Conservation (phyloP, 2,113 vertebrate species). For the Eolophus roseicapilla region DNA sequence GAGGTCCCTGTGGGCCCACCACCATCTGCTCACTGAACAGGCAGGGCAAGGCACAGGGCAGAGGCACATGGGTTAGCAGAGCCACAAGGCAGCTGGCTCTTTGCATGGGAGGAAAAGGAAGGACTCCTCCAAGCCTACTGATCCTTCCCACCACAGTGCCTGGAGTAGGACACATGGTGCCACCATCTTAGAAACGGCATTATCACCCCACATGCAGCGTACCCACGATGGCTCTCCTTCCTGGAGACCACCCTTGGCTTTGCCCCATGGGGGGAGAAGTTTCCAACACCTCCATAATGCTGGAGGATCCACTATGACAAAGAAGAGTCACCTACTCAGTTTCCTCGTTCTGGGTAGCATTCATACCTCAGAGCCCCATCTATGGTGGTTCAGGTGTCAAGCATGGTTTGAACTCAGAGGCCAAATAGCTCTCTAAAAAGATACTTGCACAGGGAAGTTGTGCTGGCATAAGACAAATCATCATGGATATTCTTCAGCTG, state of each 20-base stretch:
- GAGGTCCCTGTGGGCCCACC: neutral
- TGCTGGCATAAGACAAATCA: neutral
- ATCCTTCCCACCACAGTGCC: fast-evolving
- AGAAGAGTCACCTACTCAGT: neutral
- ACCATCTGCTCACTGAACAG: fast-evolving
- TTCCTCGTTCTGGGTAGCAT: fast-evolving
- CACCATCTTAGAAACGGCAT: fast-evolving
- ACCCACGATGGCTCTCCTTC: fast-evolving
- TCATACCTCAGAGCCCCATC: neutral
- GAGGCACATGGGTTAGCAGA: neutral
- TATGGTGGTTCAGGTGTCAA: neutral
- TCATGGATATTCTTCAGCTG: neutral
- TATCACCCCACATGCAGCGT: fast-evolving
- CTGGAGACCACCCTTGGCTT: neutral
- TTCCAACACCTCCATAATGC: neutral
- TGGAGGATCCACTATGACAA: neutral
- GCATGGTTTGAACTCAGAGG: neutral
- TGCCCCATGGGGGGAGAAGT: fast-evolving
- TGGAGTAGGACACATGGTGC: neutral
- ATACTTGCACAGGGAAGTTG: neutral
- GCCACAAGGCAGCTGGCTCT: neutral
- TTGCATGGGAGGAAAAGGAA: neutral
- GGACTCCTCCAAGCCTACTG: neutral
- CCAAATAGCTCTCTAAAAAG: neutral
- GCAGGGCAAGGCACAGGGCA: fast-evolving